Evolutionary conservation across 2,888 invertebrate genomes (phyloP), one percentile per base, ranked within the genome.

Genomic region (Calameuta idolon): DNA sequence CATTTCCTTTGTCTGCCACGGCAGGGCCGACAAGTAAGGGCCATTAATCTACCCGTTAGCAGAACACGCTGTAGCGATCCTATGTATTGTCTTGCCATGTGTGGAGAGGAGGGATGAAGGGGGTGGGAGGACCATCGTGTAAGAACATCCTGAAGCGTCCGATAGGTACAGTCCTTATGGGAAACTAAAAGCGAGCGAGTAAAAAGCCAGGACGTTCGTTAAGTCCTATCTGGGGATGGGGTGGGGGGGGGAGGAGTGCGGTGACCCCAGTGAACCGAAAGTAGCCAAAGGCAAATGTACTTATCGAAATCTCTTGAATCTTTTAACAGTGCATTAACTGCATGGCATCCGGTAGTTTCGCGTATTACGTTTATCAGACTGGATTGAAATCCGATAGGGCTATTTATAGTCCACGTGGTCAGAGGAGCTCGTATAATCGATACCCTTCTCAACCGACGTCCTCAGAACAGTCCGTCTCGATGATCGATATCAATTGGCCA

Each of bases 11-110:
- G 77, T 77, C 80, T 78, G 78, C 73, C 73, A 68, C 71, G 40
- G 76, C 69, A 73, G 76, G 74, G 76, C 30, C 77, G 76, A 71
- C 77, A 75, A 77, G 79, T 34, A 78, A 23, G 73, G 78, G 69
- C 79, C 80, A 84, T 84, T 84, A 83, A 84, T 84, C 74, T 79
- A 77, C 74, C 76, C 80, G 82, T 81, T 85, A 82, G 75, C 79
- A 79, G 75, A 81, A 80, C 80, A 79, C 78, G 77, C 76, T 37
- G 55, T 9, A 74, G 79, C 82, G 81, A 83, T 83, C 81, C 81
- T 75, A 76, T 79, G 84, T 80, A 79, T 79, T 81, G 79, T 78
- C 80, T 82, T 82, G 79, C 81, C 68, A 35, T 71, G 74, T 75
- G 55, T 74, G 79, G 55, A 15, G 55, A 55, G 55, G 23, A 55